Percentiles rank a stretch among this genome's conserved stretches.
Conservation (phyloP, 2,888 invertebrate species). For the Trichopoda pennipes region DNA sequence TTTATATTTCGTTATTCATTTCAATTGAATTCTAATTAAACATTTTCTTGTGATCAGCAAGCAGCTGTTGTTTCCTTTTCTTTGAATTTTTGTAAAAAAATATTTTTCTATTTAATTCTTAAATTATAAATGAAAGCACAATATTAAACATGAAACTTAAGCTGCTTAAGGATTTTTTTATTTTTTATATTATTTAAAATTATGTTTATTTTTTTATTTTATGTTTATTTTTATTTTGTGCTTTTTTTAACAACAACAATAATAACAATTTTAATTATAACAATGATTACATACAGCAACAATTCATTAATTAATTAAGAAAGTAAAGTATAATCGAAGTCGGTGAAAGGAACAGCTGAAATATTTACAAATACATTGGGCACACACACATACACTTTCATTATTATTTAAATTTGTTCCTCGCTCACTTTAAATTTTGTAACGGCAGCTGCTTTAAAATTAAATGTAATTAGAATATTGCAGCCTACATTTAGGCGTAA, state of each 20-base stretch:
- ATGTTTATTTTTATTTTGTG: no score
- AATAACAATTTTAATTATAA: conserved; percentile 1
- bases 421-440: neutral
- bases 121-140: conserved; percentile 10
- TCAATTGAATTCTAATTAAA: no score
- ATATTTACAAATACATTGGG: neutral
- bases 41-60: no score
- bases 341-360: conserved; percentile 1
- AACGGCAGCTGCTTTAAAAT: no score
- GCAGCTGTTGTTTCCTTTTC: neutral
- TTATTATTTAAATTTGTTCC: neutral
- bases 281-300: conserved; percentile 31
- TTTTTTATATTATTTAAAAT: neutral
- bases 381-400: neutral
- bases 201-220: neutral
- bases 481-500: conserved; percentile 30
- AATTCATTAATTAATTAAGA: conserved; percentile 37
- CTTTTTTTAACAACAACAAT: neutral
- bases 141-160: neutral
- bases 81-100: neutral
- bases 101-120: neutral
- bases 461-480: no score
- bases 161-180: neutral
- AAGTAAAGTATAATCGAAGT: conserved; percentile 4
- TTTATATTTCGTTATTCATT: no score